Evolutionary conservation across 2,888 invertebrate genomes (phyloP).

Genomic region (Caenorhabditis sp.): DNA sequence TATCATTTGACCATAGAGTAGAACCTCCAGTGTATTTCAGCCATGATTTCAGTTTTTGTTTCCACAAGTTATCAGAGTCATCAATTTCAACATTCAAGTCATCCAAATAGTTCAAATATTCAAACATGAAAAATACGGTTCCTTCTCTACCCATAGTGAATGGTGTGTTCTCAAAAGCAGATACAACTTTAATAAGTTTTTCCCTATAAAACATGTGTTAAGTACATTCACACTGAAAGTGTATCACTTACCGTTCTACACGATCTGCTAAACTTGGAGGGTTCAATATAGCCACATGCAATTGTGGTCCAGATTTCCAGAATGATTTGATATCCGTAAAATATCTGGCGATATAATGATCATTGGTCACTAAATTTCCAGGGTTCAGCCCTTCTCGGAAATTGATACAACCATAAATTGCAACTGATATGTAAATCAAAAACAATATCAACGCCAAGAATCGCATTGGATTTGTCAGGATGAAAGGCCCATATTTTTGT

Average conservation of each 20-base stretch:
- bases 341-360: constrained; percentile 68
- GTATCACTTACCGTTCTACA: constrained; percentile 15
- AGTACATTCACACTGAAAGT: constrained; percentile 36
- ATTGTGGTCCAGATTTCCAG: constrained; percentile 65
- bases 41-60: constrained; percentile 66
- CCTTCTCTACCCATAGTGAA: constrained; percentile 69
- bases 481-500: constrained; percentile 63
- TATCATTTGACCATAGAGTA: constrained; percentile 67
- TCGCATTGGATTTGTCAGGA: constrained; percentile 52
- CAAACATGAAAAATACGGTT: constrained; percentile 69
- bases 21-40: constrained; percentile 67
- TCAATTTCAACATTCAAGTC: constrained; percentile 68
- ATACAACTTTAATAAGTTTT: constrained; percentile 51
- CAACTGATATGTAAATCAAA: constrained; percentile 50
- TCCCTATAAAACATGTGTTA: constrained; percentile 23
- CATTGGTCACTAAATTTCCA: constrained; percentile 66
- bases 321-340: constrained; percentile 67
- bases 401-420: constrained; percentile 76
- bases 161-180: constrained; percentile 65
- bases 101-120: constrained; percentile 66
- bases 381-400: constrained; percentile 68
- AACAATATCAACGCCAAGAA: constrained; percentile 50
- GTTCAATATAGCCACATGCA: constrained; percentile 64
- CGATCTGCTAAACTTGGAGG: constrained; percentile 63
- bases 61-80: constrained; percentile 66